These are phyloP conservation scores for Thaleichthys pacificus DNA, from an alignment of 2,797 vertebrate species.

Conservation along the genomic window DNA sequence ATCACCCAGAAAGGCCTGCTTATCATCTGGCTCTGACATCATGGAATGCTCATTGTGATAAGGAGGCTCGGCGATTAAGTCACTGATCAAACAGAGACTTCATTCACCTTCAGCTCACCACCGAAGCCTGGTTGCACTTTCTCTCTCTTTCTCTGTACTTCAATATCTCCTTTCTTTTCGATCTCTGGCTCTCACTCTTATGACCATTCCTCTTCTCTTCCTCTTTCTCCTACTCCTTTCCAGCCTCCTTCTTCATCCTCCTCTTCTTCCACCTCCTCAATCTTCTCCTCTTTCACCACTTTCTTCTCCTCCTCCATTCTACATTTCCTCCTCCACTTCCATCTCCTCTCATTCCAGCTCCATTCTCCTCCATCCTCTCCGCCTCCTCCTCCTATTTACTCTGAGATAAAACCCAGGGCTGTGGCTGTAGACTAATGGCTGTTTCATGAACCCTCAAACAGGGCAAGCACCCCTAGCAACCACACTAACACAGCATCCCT, in stretches of 20 bases:
- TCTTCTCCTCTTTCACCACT: background rate
- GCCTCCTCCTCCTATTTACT: background rate
- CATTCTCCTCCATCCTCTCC: background rate
- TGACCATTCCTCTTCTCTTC: background rate
- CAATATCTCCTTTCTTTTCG: background rate
- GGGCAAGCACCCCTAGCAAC: constrained; percentile 21
- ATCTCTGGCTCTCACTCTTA: no score
- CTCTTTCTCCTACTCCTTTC: background rate
- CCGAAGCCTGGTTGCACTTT: background rate
- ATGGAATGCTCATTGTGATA: constrained; percentile 1
- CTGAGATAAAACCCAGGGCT: background rate
- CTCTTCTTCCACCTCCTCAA: background rate
- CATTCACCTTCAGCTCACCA: background rate
- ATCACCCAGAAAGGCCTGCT: background rate
- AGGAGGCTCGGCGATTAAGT: constrained; percentile 1
- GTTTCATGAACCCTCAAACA: constrained; percentile 29
- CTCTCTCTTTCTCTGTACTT: background rate
- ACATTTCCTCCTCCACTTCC: background rate
- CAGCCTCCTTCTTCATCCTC: background rate
- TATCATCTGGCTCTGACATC: background rate
- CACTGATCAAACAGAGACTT: constrained; percentile 1
- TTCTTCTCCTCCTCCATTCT: background rate
- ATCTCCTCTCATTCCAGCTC: background rate
- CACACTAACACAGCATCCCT: constrained; percentile 20
- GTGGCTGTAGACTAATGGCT: constrained; percentile 32